phyloP scores from a whole-genome alignment of 2,888 invertebrate genomes.

The Lasioglossum calceatum region DNA sequence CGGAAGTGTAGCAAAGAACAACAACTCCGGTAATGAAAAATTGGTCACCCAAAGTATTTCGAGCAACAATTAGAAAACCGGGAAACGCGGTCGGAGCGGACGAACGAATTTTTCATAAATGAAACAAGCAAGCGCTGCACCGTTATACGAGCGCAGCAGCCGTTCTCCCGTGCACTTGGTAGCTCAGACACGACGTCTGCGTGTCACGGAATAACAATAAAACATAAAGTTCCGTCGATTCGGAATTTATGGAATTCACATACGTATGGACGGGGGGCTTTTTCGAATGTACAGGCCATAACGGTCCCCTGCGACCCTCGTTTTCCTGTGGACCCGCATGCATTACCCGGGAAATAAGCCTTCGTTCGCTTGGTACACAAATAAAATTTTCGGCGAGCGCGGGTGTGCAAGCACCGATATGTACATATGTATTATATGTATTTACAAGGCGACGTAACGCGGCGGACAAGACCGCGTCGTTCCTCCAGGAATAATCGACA shows the following conservation, averaged over 20 bases:
- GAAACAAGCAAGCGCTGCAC: constrained; percentile 11
- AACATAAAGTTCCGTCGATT: constrained; percentile 47
- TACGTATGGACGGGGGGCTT: background rate
- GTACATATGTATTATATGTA: background rate
- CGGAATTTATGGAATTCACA: constrained; percentile 51
- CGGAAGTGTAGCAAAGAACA: too few relatives aligned
- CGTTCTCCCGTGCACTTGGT: background rate
- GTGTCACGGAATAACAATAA: constrained; percentile 34
- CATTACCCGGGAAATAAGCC: constrained; percentile 39
- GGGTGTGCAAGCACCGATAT: background rate
- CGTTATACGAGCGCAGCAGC: background rate
- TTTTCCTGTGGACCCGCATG: background rate
- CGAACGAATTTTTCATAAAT: constrained; percentile 51
- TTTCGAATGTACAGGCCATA: constrained; percentile 33
- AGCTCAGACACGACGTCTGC: constrained; percentile 5
- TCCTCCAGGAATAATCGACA: constrained; percentile 35
- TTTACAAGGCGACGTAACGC: constrained; percentile 9
- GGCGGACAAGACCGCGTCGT: constrained; percentile 14
- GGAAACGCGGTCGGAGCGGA: background rate
- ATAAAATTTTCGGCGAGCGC: constrained; percentile 29
- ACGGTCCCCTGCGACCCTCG: background rate
- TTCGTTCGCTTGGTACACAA: constrained; percentile 1
- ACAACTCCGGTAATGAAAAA: too few relatives aligned
- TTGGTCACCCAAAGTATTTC: background rate
- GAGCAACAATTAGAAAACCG: background rate